Percentiles rank a stretch among this genome's conserved stretches.
These are phyloP conservation scores for Tryphoninae sp. DNA, from an alignment of 2,888 invertebrate genomes.

Conservation along the genomic window DNA sequence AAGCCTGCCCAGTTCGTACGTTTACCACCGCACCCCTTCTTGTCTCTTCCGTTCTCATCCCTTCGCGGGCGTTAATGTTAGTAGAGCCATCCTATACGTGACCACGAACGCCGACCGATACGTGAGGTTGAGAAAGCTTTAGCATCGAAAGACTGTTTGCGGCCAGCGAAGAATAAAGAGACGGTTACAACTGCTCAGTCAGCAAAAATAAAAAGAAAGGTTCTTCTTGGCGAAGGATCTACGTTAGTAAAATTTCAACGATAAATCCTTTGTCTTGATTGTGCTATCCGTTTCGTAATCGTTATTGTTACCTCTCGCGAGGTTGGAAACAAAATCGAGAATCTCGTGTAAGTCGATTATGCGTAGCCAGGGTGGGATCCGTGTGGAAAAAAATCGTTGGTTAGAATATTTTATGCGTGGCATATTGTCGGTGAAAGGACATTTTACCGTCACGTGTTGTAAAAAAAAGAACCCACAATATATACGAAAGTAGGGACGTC, in stretches of 20 bases:
- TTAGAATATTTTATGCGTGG: not conserved
- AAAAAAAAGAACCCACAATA: not conserved
- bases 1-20: not conserved
- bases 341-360: not conserved
- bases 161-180: not conserved
- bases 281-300: too few relatives aligned
- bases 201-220: not conserved
- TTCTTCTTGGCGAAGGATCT: too few relatives aligned
- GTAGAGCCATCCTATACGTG: slow-evolving; percentile 50
- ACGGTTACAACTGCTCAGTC: not conserved
- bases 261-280: too few relatives aligned
- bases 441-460: not conserved
- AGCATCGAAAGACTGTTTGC: slow-evolving; percentile 9
- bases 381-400: not conserved
- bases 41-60: slow-evolving; percentile 9
- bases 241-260: too few relatives aligned
- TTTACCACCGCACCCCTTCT: not conserved
- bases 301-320: too few relatives aligned
- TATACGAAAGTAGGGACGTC: not conserved
- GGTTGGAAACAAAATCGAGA: not conserved
- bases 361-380: not conserved
- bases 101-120: slow-evolving; percentile 47
- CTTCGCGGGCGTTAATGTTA: slow-evolving; percentile 46
- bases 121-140: slow-evolving; percentile 31
- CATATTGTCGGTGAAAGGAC: not conserved